Evolutionary conservation across 2,797 vertebrate genomes (phyloP).

Genomic region (Distichodus sexfasciatus): DNA sequence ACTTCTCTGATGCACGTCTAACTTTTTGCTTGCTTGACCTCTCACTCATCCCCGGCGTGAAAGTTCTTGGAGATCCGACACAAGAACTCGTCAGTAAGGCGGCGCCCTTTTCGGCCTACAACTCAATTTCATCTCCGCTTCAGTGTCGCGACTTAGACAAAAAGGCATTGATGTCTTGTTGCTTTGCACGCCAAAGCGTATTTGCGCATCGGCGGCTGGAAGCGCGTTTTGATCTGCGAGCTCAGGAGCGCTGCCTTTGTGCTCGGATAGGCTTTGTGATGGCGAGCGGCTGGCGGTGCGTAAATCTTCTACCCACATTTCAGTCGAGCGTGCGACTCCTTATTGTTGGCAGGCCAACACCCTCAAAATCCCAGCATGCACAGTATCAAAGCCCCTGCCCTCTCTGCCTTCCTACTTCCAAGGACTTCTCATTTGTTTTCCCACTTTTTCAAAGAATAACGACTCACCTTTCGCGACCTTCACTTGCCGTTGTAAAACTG

Average conservation of each 20-base stretch:
- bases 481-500: neutral
- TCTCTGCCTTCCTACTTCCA: constrained; percentile 22
- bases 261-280: constrained; percentile 19
- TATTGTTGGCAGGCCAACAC: constrained; percentile 46
- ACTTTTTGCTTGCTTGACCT: neutral
- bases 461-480: constrained; percentile 9
- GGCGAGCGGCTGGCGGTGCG: constrained; percentile 9
- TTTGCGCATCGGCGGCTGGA: constrained; percentile 34
- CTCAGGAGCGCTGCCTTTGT: constrained; percentile 26
- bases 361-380: constrained; percentile 70
- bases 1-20: neutral
- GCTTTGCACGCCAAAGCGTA: constrained; percentile 24
- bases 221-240: constrained; percentile 23
- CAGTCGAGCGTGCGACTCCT: constrained; percentile 29
- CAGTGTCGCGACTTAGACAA: constrained; percentile 16
- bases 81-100: neutral
- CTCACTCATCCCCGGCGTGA: constrained; percentile 1
- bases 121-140: constrained; percentile 22
- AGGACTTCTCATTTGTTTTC: constrained; percentile 24
- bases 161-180: constrained; percentile 10
- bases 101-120: constrained; percentile 10
- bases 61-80: constrained; percentile 8
- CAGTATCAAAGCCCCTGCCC: constrained; percentile 69
- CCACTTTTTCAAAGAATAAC: constrained; percentile 15
- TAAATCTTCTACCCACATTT: constrained; percentile 10